Percentiles rank a stretch among this genome's conserved stretches.
Evolutionary conservation across 2,797 vertebrate species (phyloP).

Genomic region (Crocidura indochinensis): DNA sequence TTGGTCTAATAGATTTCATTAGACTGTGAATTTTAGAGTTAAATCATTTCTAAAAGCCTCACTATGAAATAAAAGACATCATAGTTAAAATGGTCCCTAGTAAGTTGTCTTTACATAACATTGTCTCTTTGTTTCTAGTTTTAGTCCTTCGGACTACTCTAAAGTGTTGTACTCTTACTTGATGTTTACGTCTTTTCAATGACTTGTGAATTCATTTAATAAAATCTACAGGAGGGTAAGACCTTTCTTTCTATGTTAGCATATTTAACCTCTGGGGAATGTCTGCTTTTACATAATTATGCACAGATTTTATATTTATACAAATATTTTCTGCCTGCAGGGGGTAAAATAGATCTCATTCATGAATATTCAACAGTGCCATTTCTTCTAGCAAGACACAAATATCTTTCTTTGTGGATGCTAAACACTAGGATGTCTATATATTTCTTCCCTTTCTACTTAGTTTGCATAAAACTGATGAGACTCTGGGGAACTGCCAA

Average conservation of each 20-base stretch:
- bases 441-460: conserved; percentile 69
- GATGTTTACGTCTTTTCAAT: conserved; percentile 69
- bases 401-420: conserved; percentile 79
- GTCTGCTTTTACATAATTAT: conserved; percentile 81
- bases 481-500: conserved; percentile 55
- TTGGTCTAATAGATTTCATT: conserved; percentile 70
- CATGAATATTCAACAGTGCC: conserved; percentile 83
- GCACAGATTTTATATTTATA: conserved; percentile 80
- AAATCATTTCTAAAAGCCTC: conserved; percentile 70
- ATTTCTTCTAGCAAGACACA: conserved; percentile 78
- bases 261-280: conserved; percentile 77
- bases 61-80: conserved; percentile 45
- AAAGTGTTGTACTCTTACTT: conserved; percentile 61
- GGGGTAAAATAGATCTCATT: conserved; percentile 71
- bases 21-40: conserved; percentile 61
- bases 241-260: conserved; percentile 77
- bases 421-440: conserved; percentile 59
- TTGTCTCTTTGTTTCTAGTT: conserved; percentile 49
- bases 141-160: conserved; percentile 36
- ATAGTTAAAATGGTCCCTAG: conserved; percentile 58
- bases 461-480: conserved; percentile 81
- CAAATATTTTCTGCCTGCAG: conserved; percentile 77
- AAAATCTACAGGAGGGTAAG: conserved; percentile 66
- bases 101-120: conserved; percentile 44
- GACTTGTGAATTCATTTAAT: conserved; percentile 78